Percentiles rank a stretch among this genome's conserved stretches.
Evolutionary conservation across 2,888 invertebrate species (phyloP).

Genomic region (Drosophila paramelanica): DNA sequence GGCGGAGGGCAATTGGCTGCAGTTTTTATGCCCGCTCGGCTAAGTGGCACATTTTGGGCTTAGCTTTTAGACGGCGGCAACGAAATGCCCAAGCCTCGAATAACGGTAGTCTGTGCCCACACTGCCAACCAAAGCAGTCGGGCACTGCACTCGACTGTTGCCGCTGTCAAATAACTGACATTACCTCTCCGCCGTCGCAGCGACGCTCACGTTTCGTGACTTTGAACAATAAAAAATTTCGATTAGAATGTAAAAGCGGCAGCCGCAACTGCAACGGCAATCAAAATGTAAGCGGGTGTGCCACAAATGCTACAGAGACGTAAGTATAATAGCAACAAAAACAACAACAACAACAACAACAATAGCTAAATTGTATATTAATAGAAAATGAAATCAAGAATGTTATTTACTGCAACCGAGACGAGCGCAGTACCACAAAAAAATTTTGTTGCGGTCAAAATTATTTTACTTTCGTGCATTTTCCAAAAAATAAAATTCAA

Average conservation of each 20-base stretch:
- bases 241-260: constrained; percentile 78
- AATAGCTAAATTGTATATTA: constrained; percentile 74
- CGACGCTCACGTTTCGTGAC: constrained; percentile 75
- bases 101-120: constrained; percentile 10
- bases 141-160: constrained; percentile 73
- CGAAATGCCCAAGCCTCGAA: constrained; percentile 37
- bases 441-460: constrained; percentile 23
- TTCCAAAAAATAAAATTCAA: not conserved
- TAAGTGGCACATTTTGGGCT: constrained; percentile 79
- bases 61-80: constrained; percentile 69
- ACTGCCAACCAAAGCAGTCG: constrained; percentile 3
- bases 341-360: constrained; percentile 33
- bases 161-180: constrained; percentile 78
- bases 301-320: constrained; percentile 34
- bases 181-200: constrained; percentile 56
- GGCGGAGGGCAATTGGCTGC: constrained; percentile 29
- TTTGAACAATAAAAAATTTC: constrained; percentile 77
- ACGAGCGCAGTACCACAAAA: not conserved
- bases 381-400: constrained; percentile 76
- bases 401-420: constrained; percentile 34
- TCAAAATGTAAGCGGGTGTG: constrained; percentile 61
- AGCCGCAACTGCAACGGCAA: constrained; percentile 61
- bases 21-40: constrained; percentile 71
- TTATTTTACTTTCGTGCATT: constrained; percentile 13
- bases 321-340: constrained; percentile 60